Evolutionary conservation across 2,888 invertebrate genomes (phyloP).

Genomic region (Hirtodrosophila histrioides): DNA sequence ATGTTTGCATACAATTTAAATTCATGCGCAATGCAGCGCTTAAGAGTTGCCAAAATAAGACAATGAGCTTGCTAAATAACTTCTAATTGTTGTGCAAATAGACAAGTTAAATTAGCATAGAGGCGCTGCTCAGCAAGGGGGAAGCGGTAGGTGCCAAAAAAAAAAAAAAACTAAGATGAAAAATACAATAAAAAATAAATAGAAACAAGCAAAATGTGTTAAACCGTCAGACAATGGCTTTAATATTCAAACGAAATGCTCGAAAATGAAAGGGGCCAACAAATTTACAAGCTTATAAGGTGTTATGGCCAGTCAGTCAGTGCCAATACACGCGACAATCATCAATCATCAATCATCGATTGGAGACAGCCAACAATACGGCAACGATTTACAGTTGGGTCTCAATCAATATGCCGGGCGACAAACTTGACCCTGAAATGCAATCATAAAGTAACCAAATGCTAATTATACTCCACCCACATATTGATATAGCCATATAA

Average conservation of each 20-base stretch:
- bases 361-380: constrained; percentile 29
- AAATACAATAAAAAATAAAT: constrained; percentile 18
- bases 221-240: constrained; percentile 61
- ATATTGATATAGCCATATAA: constrained; percentile 7
- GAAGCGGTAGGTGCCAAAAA: constrained; percentile 22
- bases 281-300: constrained; percentile 59
- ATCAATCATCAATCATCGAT: constrained; percentile 67
- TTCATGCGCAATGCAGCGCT: constrained; percentile 65
- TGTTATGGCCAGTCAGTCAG: constrained; percentile 25
- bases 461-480: constrained; percentile 41
- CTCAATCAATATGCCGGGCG: constrained; percentile 20
- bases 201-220: constrained; percentile 56
- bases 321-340: constrained; percentile 60
- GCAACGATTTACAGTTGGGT: constrained; percentile 45
- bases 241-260: constrained; percentile 41
- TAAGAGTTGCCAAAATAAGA: constrained; percentile 61
- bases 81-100: constrained; percentile 77
- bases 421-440: constrained; percentile 61
- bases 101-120: constrained; percentile 51
- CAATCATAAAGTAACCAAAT: constrained; percentile 24
- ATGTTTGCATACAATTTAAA: constrained; percentile 72
- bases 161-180: not conserved
- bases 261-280: constrained; percentile 67
- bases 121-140: constrained; percentile 7
- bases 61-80: constrained; percentile 67